phyloP scores from a whole-genome alignment of 2,888 invertebrate genomes.

The Margaritifera margaritifera region DNA sequence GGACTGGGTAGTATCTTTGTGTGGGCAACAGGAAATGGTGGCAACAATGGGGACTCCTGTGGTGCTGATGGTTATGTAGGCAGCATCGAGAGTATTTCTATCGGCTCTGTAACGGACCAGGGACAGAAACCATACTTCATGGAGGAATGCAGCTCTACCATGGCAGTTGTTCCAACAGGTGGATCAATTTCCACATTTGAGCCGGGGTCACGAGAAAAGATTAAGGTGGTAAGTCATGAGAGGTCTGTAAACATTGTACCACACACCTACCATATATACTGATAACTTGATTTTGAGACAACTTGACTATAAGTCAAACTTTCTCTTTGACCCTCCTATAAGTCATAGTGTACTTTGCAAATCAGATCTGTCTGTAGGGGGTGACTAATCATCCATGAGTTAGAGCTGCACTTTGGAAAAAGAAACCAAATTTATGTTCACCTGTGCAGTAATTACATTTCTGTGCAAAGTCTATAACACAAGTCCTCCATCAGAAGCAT shows the following conservation, averaged over 20 bases:
- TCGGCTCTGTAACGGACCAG: conserved; percentile 63
- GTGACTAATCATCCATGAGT: too few relatives aligned
- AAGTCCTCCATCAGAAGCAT: too few relatives aligned
- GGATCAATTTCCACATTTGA: conserved; percentile 40
- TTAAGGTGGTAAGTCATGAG: conserved; percentile 61
- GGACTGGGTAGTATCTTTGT: conserved; percentile 67
- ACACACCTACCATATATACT: too few relatives aligned
- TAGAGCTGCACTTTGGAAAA: too few relatives aligned
- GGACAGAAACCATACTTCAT: conserved; percentile 65
- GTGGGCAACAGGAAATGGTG: conserved; percentile 72
- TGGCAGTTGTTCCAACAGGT: conserved; percentile 64
- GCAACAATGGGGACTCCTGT: conserved; percentile 63
- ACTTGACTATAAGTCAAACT: too few relatives aligned
- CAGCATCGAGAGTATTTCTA: conserved; percentile 64
- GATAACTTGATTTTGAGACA: too few relatives aligned
- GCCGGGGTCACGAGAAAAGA: conserved; percentile 36
- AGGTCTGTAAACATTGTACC: neutral
- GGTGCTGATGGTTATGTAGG: conserved; percentile 70
- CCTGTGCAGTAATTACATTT: too few relatives aligned
- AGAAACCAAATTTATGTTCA: too few relatives aligned
- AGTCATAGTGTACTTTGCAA: too few relatives aligned
- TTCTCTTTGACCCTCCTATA: too few relatives aligned
- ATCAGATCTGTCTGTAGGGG: too few relatives aligned
- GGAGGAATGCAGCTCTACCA: conserved; percentile 67
- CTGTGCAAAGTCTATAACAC: too few relatives aligned